Conservation (phyloP, 2,113 vertebrate genomes). For the Ceyx margarethae region DNA sequence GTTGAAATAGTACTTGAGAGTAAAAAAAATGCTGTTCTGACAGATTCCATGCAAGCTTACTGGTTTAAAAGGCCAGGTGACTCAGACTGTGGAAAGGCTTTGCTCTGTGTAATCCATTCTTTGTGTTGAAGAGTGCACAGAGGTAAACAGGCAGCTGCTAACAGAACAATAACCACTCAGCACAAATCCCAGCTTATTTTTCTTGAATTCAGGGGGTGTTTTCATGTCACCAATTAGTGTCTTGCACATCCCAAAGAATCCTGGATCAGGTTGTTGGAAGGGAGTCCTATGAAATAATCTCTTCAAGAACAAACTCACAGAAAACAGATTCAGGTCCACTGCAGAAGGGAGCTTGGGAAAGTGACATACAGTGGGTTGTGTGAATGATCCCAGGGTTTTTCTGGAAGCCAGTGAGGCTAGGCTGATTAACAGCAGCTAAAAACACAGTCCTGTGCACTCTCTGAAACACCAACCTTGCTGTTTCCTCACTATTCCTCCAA, state of each 20-base stretch:
- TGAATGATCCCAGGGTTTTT: not conserved
- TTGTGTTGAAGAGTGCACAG: not conserved
- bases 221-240: not conserved
- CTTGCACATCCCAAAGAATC: not conserved
- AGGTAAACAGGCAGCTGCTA: constrained; percentile 10
- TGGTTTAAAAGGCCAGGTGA: not conserved
- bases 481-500: not conserved
- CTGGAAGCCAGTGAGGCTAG: not conserved
- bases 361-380: not conserved
- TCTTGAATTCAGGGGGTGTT: not conserved
- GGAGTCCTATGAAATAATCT: not conserved
- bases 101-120: not conserved
- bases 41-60: not conserved
- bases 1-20: not conserved
- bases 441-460: not conserved
- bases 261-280: not conserved
- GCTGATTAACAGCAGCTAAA: not conserved
- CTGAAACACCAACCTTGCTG: not conserved
- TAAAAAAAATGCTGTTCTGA: constrained; percentile 17
- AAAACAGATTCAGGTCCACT: not conserved
- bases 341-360: not conserved
- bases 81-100: not conserved
- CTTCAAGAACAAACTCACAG: not conserved
- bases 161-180: not conserved
- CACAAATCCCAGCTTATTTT: not conserved